Evolutionary conservation across 2,113 vertebrate species (phyloP).

Genomic region (Alaudala cheleensis): DNA sequence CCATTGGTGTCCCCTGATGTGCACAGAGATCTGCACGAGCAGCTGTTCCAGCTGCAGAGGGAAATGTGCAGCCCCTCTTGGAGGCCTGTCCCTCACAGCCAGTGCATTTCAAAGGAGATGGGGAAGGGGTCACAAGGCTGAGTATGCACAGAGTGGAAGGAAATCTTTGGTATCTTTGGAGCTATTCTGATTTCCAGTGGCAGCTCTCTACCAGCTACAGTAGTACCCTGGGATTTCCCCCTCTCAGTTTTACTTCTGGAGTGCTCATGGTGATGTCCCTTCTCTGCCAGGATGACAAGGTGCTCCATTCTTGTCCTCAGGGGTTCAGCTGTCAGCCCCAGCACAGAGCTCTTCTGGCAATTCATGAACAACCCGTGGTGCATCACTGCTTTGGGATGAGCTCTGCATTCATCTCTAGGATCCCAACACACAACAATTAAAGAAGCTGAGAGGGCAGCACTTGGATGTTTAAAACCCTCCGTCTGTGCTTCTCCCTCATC

Average conservation of each 20-base stretch:
- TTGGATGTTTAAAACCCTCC: neutral
- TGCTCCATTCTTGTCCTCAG: neutral
- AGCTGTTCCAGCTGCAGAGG: neutral
- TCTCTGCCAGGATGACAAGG: neutral
- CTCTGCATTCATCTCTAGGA: neutral
- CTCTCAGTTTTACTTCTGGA: neutral
- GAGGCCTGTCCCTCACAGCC: neutral
- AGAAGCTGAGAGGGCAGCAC: neutral
- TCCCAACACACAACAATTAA: neutral
- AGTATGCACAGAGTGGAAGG: neutral
- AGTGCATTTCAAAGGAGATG: neutral
- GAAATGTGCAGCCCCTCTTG: neutral
- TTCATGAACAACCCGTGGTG: fast-evolving
- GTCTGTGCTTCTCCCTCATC: neutral
- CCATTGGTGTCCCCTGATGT: neutral
- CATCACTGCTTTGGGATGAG: neutral
- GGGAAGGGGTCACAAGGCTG: neutral
- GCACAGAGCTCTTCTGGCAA: neutral
- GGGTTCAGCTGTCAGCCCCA: neutral
- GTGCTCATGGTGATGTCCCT: neutral
- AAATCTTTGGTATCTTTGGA: neutral
- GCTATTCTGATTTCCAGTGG: neutral
- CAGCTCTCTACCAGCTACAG: neutral
- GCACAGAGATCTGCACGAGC: neutral
- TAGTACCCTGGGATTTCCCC: neutral